A percentile compares a stretch with the other conserved stretches of the same genome.
Evolutionary conservation across 2,113 vertebrate species (phyloP).

Genomic region (Gyps fulvus): DNA sequence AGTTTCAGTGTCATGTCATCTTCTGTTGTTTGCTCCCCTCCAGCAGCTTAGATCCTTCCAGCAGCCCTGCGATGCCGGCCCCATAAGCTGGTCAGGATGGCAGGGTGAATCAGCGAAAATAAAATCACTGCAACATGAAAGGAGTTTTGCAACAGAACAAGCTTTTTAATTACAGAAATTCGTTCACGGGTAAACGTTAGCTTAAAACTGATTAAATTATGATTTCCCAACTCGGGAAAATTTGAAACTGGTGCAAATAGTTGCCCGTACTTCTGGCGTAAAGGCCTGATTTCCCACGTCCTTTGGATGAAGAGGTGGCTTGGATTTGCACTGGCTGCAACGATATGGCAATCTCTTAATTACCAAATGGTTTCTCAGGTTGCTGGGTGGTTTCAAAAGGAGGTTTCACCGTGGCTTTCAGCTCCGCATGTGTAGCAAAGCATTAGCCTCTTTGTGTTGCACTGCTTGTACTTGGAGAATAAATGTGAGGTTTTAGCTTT

Average conservation of each 20-base stretch:
- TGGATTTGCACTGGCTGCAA: background rate
- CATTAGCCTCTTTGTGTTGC: background rate
- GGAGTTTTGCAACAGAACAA: background rate
- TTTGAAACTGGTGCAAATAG: background rate
- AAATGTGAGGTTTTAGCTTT: background rate
- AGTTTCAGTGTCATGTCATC: background rate
- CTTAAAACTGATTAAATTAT: background rate
- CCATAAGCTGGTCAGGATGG: fast-evolving
- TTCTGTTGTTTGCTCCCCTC: background rate
- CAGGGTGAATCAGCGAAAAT: background rate
- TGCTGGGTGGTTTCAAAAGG: background rate
- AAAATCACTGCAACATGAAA: background rate
- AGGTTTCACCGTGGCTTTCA: background rate
- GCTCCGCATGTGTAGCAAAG: background rate
- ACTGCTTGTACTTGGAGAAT: background rate
- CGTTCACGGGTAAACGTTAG: background rate
- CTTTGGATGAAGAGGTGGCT: background rate
- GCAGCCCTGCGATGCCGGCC: background rate
- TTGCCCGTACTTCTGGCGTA: background rate
- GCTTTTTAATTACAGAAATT: background rate
- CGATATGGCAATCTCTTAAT: background rate
- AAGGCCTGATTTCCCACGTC: background rate
- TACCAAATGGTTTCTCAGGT: background rate
- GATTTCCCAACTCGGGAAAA: background rate
- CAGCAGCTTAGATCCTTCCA: background rate